Percentiles rank a stretch among this genome's conserved stretches.
Evolutionary conservation across 2,797 vertebrate genomes (phyloP).

Genomic region (Agapornis canus): DNA sequence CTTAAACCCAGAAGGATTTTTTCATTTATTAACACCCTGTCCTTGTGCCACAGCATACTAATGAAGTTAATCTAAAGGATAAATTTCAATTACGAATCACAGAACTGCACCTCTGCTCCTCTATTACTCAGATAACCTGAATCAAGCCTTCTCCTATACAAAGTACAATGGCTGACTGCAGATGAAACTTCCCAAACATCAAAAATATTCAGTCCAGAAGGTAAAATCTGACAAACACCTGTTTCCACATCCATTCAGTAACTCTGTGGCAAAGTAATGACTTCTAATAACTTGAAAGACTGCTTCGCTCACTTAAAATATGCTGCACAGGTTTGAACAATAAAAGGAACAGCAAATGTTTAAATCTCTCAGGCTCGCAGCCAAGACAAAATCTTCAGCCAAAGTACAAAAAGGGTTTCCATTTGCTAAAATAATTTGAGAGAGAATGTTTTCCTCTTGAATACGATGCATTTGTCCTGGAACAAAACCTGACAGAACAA

Average conservation of each 20-base stretch:
- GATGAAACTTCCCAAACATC: conserved; percentile 43
- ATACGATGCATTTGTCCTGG: not conserved
- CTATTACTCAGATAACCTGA: conserved; percentile 55
- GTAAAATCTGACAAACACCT: conserved; percentile 26
- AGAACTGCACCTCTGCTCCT: conserved; percentile 59
- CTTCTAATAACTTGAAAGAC: conserved; percentile 43
- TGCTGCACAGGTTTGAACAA: conserved; percentile 9
- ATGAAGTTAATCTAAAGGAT: conserved; percentile 75
- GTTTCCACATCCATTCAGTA: conserved; percentile 52
- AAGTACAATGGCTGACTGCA: conserved; percentile 13
- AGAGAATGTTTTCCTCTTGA: conserved; percentile 55
- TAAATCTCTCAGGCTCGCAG: conserved; percentile 64
- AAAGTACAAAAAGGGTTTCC: conserved; percentile 37
- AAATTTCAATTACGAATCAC: conserved; percentile 76
- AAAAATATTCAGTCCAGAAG: conserved; percentile 46
- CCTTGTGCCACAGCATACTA: conserved; percentile 68
- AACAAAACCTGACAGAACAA: not conserved
- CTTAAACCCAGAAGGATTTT: conserved; percentile 69
- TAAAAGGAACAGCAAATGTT: conserved; percentile 67
- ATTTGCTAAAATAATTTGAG: conserved; percentile 64
- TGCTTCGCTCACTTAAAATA: conserved; percentile 45
- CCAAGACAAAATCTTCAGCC: conserved; percentile 67
- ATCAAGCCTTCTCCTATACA: not conserved
- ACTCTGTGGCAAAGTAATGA: conserved; percentile 51
- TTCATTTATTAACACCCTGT: conserved; percentile 70